Evolutionary conservation across 2,888 invertebrate genomes (phyloP).

Genomic region (Girardia tigrina): DNA sequence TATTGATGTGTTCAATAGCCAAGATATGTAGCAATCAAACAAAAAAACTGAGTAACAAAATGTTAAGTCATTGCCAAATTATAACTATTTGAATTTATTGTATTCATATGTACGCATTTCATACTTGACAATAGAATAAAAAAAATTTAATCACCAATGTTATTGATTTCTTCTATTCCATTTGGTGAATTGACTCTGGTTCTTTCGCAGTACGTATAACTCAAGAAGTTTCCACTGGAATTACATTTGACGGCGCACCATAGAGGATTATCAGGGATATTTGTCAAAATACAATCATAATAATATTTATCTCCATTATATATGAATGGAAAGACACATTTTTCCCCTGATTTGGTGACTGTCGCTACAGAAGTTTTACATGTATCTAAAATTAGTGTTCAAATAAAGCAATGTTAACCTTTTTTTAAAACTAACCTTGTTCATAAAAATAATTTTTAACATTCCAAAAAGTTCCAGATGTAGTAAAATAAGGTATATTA

Average conservation of each 20-base stretch:
- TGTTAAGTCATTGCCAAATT: too few species aligned
- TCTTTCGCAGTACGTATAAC: background rate
- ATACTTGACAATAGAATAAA: background rate
- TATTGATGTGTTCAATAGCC: too few species aligned
- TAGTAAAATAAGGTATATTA: background rate
- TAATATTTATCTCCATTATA: background rate
- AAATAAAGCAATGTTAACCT: background rate
- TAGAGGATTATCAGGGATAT: background rate
- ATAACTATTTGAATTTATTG: background rate
- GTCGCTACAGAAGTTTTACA: background rate
- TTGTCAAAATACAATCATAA: background rate
- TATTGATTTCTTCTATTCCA: background rate
- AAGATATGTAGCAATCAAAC: too few species aligned
- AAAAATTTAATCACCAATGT: background rate
- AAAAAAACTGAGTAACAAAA: too few species aligned
- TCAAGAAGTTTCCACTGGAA: background rate
- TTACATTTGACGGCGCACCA: background rate
- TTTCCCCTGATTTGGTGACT: background rate
- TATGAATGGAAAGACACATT: background rate
- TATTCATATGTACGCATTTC: background rate
- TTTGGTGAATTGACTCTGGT: background rate
- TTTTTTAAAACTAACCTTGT: conserved; percentile 3
- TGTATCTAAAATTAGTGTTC: background rate
- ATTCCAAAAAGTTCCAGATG: background rate
- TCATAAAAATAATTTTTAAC: background rate